Percentiles rank a stretch among this genome's conserved stretches.
These are phyloP conservation scores for Fukomys damarensis DNA, from an alignment of 2,113 vertebrate species.

Conservation along the genomic window DNA sequence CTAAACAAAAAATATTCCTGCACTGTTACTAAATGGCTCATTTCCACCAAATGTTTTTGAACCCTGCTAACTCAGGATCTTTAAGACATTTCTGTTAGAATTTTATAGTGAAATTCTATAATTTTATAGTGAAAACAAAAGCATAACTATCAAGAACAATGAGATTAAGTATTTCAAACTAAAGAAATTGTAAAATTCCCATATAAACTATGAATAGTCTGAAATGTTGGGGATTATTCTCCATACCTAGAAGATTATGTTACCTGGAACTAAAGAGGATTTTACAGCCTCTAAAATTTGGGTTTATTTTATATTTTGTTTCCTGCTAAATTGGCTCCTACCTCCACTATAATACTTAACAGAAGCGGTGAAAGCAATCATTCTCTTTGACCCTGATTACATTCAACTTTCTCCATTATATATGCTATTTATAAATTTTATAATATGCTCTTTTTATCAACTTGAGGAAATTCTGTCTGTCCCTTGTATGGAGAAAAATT, in stretches of 20 bases:
- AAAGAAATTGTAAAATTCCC: conserved; percentile 83
- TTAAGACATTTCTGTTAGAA: conserved; percentile 64
- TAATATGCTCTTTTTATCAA: background rate
- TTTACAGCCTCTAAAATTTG: background rate
- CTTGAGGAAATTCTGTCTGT: background rate
- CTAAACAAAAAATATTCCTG: conserved; percentile 79
- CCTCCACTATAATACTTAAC: background rate
- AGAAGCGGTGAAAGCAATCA: background rate
- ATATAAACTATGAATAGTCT: conserved; percentile 77
- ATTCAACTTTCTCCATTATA: background rate
- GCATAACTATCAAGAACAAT: conserved; percentile 75
- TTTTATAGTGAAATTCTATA: conserved; percentile 61
- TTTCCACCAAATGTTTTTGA: conserved; percentile 81
- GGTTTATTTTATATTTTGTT: background rate
- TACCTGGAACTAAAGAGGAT: background rate
- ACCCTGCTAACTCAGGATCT: conserved; percentile 82
- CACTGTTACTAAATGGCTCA: conserved; percentile 77
- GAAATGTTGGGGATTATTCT: conserved; percentile 82
- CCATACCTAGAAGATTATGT: background rate
- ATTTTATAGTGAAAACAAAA: conserved; percentile 81
- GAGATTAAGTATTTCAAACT: conserved; percentile 81
- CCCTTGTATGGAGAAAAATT: background rate
- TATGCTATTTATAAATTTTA: background rate
- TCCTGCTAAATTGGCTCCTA: background rate
- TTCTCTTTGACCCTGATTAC: background rate